Conservation (phyloP, 64 coral and sea anemone genomes). For the Montipora sp. region DNA sequence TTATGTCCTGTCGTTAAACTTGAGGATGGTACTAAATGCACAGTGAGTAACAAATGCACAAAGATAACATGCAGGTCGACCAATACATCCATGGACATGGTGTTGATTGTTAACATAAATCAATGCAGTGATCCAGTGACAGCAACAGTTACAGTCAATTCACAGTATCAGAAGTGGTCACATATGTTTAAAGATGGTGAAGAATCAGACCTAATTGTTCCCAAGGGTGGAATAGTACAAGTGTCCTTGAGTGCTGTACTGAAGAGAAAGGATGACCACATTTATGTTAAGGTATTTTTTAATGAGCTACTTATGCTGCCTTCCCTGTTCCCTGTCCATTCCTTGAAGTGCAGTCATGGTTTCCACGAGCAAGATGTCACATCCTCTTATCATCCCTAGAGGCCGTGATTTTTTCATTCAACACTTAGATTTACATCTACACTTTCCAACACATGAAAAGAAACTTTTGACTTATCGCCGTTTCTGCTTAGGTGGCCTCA, state of each 20-base stretch:
- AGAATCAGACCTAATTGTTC: background rate
- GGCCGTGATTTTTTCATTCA: no score
- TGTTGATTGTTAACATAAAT: background rate
- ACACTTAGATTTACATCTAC: no score
- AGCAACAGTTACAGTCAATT: background rate
- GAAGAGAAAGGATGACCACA: background rate
- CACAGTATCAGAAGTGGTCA: background rate
- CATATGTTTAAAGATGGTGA: constrained; percentile 10
- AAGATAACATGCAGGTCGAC: background rate
- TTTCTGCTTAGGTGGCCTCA: no score
- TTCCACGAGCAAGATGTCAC: no score
- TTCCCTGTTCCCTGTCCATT: no score
- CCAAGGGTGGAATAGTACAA: background rate
- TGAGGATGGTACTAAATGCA: background rate
- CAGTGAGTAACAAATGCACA: background rate
- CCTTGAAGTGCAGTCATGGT: no score
- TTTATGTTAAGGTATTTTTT: background rate
- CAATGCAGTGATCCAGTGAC: background rate
- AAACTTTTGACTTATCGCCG: no score
- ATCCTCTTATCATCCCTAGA: no score
- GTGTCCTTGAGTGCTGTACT: background rate
- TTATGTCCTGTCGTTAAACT: background rate
- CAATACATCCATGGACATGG: no score
- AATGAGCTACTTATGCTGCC: no score
- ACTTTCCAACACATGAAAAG: no score